Conservation (phyloP, 1,140 invertebrate species). For the Drosophila takahashii region DNA sequence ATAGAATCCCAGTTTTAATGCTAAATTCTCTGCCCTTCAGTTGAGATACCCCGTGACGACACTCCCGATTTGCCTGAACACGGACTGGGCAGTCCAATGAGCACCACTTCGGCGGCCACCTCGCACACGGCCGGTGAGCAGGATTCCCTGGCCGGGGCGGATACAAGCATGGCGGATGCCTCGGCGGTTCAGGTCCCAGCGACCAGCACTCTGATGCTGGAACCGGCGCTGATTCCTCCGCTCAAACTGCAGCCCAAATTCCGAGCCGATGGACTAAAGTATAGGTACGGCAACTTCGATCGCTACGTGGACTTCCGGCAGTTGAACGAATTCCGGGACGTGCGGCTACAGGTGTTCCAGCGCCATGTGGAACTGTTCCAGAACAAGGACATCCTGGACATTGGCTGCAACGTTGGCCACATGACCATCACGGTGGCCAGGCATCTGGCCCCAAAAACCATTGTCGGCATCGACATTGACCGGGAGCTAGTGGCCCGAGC, state of each 20-base stretch:
- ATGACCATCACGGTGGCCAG: slow-evolving; percentile 94
- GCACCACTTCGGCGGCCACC: slow-evolving; percentile 73
- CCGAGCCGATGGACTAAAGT: slow-evolving; percentile 90
- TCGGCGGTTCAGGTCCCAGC: not conserved
- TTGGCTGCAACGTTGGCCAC: slow-evolving; percentile 99
- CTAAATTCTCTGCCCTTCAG: slow-evolving; percentile 15
- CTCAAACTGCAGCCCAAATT: slow-evolving; percentile 88
- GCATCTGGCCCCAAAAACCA: slow-evolving; percentile 92
- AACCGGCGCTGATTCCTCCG: slow-evolving; percentile 57
- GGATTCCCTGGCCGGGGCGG: slow-evolving; percentile 49
- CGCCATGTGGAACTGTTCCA: slow-evolving; percentile 93
- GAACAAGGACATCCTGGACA: slow-evolving; percentile 96
- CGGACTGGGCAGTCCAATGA: slow-evolving; percentile 69
- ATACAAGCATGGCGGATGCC: slow-evolving; percentile 7
- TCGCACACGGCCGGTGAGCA: slow-evolving; percentile 72
- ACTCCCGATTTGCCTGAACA: slow-evolving; percentile 74
- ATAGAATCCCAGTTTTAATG: not conserved
- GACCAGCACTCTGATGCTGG: slow-evolving; percentile 48
- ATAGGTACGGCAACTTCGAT: slow-evolving; percentile 98
- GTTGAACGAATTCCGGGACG: slow-evolving; percentile 91
- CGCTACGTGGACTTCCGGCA: slow-evolving; percentile 98
- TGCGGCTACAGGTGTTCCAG: slow-evolving; percentile 92
- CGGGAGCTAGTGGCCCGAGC: slow-evolving; percentile 90
- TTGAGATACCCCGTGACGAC: slow-evolving; percentile 73
- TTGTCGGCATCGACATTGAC: slow-evolving; percentile 98